Evolutionary conservation across 2,113 vertebrate genomes (phyloP), one percentile per base, ranked within the genome.

Genomic region (Catharus minimus): DNA sequence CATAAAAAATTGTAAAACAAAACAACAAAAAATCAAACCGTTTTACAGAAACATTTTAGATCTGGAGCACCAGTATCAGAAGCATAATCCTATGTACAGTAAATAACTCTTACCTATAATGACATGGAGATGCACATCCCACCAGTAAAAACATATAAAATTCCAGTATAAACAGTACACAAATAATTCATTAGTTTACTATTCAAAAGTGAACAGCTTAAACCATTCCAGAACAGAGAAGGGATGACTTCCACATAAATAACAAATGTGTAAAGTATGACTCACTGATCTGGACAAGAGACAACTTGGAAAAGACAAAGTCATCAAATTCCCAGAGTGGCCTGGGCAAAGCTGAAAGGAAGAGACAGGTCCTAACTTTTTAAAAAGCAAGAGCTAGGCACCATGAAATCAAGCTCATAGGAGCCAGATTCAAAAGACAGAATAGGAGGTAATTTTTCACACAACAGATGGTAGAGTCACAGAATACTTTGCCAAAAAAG

Each of bases 391-490:
- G 55, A 89, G 46, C 28, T 41, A 85, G 46, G 75, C 58, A 62
- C 13, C 39, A 77, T 9, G 17, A 92, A 90, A 83, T 2, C 2
- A 81, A 88, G 47, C 30, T 27, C 53, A 30, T 23, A 39, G 16
- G 32, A 93, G 56, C 26, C 88, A 95, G 36, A 89, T 69, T 80
- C 16, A 36, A 53, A 83, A 69, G 56, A 81, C 23, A 80, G 68
- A 86, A 88, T 68, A 77, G 46, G 50, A 95, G 50, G 27, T 14
- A 14, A 19, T n/a, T 92, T 88, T 82, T 95, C 89, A 81, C 90
- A 96, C 65, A 88, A 69, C 92, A 95, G 90, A 95, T 95, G 92
- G 86, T 13, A 67, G n/a, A 74, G 46, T 92, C 0, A 10, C 58
- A 86, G 46, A 86, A 64, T 49, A 41, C 44, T 77, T 44, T 60